Base-by-base conservation (phyloP, 2,113 vertebrate species). In the Tupaia chinensis region DNA sequence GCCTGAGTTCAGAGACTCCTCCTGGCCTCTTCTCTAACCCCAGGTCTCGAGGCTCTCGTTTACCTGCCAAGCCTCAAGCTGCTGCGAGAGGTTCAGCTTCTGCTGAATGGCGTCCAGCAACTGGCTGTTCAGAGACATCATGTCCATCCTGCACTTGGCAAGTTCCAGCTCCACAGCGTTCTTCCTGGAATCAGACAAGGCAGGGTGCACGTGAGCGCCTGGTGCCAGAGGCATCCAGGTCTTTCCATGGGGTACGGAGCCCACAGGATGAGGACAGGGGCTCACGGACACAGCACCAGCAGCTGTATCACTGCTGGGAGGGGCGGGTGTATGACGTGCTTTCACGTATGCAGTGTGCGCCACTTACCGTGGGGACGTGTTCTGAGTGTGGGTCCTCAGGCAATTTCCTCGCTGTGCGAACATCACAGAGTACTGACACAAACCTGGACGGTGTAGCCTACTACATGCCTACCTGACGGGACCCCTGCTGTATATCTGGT, bases 11-110 rank as follows among this genome's bases (percentile, higher is more conserved):
- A 3, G 74, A 73, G 61, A 56, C 16, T 9, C 13, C 74, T 78
- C 34, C 61, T 1, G 54, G 60, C n/a, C 7, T 9, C 77, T 25
- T 9, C 68, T 16, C 63, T 14, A 2, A 0, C 10, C 9, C 74
- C 4, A 3, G 54, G n/a, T 2, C 78, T 32, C 44, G 29, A 73
- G 89, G 73, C 74, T 85, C 76, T 87, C 89, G 95, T 98, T 98
- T 98, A 99, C 99, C 99, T 99, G 99, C 99, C 99, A 99, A 87
- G 99, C 99, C 99, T 99, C 99, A 97, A 99, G 99, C 99, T 99
- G 99, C 98, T 99, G 99, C 0, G 99, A 99, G 98, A 99, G 98
- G 98, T 99, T 99, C 97, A 99, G 99, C 96, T 99, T 99, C 98
- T 99, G 99, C 98, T 99, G 99, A 98, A 99, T 99, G 98, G 99